Conservation (phyloP, 1,140 invertebrate species). For the Ostrea edulis region DNA sequence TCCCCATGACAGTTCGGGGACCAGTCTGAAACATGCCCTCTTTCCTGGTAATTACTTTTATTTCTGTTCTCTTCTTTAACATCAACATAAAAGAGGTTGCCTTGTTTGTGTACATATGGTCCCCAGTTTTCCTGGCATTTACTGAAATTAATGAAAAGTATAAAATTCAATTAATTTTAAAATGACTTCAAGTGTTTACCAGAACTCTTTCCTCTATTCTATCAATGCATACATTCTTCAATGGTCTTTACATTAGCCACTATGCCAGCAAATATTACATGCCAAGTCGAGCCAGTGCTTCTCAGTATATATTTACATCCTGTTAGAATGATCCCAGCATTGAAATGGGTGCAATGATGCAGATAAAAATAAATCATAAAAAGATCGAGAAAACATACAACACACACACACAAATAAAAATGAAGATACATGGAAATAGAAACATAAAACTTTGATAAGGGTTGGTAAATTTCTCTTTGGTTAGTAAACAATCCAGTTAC, state of each 20-base stretch:
- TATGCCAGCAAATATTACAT: too few relatives aligned
- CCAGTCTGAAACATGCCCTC: background rate
- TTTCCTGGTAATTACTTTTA: background rate
- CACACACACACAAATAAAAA: too few relatives aligned
- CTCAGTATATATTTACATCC: too few relatives aligned
- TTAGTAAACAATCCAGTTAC: too few relatives aligned
- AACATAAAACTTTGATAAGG: too few relatives aligned
- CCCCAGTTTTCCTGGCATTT: constrained; percentile 60
- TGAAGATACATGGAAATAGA: too few relatives aligned
- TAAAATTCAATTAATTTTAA: background rate
- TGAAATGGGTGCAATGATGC: too few relatives aligned
- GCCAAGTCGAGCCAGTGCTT: too few relatives aligned
- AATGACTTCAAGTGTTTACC: background rate
- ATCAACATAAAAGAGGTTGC: constrained; percentile 66
- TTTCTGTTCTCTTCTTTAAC: constrained; percentile 40
- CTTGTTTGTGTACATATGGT: constrained; percentile 60
- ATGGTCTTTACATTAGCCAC: too few relatives aligned
- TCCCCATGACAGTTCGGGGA: background rate
- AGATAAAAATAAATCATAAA: background rate
- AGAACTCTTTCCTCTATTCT: background rate
- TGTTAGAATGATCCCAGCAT: too few relatives aligned
- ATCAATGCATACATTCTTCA: background rate
- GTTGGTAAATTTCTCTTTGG: too few relatives aligned
- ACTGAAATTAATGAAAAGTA: constrained; percentile 38
- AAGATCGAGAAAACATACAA: too few relatives aligned